Conservation (phyloP, 2,113 vertebrate species). For the Cathartes aura region DNA sequence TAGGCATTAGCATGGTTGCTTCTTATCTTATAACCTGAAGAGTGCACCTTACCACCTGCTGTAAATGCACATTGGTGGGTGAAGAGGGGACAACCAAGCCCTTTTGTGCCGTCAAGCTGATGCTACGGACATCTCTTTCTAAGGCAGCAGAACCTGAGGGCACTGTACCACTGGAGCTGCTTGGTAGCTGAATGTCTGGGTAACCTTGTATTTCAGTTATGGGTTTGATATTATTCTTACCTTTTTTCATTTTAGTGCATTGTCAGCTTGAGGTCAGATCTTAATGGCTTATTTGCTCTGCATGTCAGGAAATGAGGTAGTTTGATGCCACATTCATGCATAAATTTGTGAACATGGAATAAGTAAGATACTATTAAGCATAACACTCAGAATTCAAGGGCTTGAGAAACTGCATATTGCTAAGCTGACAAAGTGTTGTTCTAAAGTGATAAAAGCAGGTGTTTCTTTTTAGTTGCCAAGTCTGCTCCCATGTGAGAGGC, state of each 20-base stretch:
- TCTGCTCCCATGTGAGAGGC: conserved; percentile 61
- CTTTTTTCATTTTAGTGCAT: not conserved
- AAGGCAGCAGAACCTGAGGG: not conserved
- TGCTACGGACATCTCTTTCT: not conserved
- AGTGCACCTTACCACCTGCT: not conserved
- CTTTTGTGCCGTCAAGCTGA: not conserved
- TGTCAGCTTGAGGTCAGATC: not conserved
- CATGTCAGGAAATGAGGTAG: not conserved
- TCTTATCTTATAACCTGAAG: not conserved
- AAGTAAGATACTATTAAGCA: not conserved
- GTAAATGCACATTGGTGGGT: not conserved
- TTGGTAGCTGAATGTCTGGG: not conserved
- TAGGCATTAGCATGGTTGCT: not conserved
- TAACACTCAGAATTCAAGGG: not conserved
- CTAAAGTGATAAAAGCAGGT: conserved; percentile 68
- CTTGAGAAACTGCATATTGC: not conserved
- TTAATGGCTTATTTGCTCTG: not conserved
- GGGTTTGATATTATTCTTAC: not conserved
- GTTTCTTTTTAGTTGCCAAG: conserved; percentile 64
- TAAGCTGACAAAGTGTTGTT: conserved; percentile 28
- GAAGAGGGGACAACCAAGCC: not conserved
- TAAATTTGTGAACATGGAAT: not conserved
- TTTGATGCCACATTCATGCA: not conserved
- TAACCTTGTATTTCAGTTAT: not conserved
- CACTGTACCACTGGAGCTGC: not conserved